Evolutionary conservation across 2,888 invertebrate genomes (phyloP), one percentile per base, ranked within the genome.

Genomic region (Machimus atricapillus): DNA sequence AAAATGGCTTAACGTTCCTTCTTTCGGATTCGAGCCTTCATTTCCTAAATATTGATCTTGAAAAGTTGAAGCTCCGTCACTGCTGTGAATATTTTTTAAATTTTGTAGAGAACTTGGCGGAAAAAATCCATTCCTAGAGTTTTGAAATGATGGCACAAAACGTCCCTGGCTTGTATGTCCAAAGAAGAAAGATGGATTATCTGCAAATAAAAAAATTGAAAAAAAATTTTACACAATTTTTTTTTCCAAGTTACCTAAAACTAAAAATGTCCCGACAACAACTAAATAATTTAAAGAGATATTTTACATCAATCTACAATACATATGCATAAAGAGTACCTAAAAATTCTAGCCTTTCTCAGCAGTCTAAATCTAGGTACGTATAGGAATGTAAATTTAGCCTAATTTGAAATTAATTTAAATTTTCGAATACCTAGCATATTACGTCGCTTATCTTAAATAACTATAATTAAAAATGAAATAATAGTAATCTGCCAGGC

Each of bases 31-130:
- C 2, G 66, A 23, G 88, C 81, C 90, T 78, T 91, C 91, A 87
- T 91, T 90, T 89, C 90, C 90, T 85, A 92, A 90, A 87, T 91
- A 93, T 87, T 92, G 92, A 37, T 92, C 92, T 88, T 92, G 92
- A 89, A 90, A 92, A 14, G 92, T 91, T 31, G 92, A 91, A 6
- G 90, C 87, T 27, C 90, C 90, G 0, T 90, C 89, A 31, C 89
- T 58, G 43, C 34, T 56, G 78, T 88, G 76, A 77, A 85, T n/a
- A 81, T 9, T 43, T 85, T 74, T 85, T 43, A 83, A 77, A 31
- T 9, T 14, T n/a, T 81, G 56, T 46, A 81, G 52, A 12, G 86
- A 46, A 46, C 34, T 58, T 52, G 87, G 56, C 46, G 89, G 87
- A 27, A 89, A 89, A 86, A 88, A 89, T 79, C 88, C 88, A 88